Evolutionary conservation across 2,888 invertebrate species (phyloP).

Genomic region (Troglohyphantes excavatus): DNA sequence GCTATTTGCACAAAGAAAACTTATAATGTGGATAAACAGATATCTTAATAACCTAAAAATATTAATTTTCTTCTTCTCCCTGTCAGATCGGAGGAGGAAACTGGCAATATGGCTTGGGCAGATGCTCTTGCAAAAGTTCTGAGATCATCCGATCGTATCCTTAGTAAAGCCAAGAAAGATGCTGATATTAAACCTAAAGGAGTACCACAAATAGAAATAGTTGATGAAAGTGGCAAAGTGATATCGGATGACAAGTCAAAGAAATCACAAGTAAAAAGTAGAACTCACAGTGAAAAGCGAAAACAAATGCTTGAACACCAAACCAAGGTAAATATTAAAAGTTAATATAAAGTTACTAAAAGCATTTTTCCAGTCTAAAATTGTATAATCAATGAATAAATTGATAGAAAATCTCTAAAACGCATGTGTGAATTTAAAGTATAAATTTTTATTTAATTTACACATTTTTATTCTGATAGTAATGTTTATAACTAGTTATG

Average conservation of each 20-base stretch:
- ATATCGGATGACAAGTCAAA: conserved; percentile 81
- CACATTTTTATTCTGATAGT: too few relatives aligned
- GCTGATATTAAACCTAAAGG: conserved; percentile 79
- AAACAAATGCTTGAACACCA: conserved; percentile 54
- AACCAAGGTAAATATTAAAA: conserved; percentile 35
- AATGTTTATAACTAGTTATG: too few relatives aligned
- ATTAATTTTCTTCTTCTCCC: too few relatives aligned
- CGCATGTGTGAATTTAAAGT: too few relatives aligned
- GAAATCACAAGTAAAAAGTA: conserved; percentile 64
- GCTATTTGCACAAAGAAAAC: too few relatives aligned
- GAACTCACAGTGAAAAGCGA: conserved; percentile 76
- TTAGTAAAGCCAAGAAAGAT: conserved; percentile 90
- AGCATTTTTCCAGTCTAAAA: too few relatives aligned
- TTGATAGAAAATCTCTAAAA: too few relatives aligned
- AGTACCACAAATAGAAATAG: conserved; percentile 86
- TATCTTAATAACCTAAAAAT: too few relatives aligned
- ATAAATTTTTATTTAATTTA: too few relatives aligned
- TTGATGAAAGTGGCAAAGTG: conserved; percentile 74
- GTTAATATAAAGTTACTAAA: too few relatives aligned
- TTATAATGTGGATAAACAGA: too few relatives aligned
- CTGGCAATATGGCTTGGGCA: conserved; percentile 87
- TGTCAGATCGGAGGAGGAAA: conserved; percentile 10
- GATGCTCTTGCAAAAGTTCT: conserved; percentile 91
- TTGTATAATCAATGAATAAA: too few relatives aligned
- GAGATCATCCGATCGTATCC: conserved; percentile 89